A percentile compares a stretch with the other conserved stretches of the same genome.
Evolutionary conservation across 2,113 vertebrate genomes (phyloP).

Genomic region (Sclerurus mexicanus): DNA sequence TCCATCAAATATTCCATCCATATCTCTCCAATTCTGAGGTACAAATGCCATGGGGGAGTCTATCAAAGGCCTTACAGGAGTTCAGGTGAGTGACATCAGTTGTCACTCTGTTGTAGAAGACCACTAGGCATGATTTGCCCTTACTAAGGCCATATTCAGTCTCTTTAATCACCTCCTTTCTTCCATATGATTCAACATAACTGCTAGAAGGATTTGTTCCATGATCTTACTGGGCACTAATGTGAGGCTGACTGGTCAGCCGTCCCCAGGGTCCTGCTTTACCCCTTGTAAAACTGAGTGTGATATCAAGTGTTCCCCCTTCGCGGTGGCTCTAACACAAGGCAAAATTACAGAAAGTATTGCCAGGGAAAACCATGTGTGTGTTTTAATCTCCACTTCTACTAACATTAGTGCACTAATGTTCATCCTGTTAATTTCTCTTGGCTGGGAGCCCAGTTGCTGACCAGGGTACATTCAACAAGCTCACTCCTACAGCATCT

Average conservation of each 20-base stretch:
- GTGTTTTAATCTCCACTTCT: neutral
- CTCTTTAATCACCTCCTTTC: neutral
- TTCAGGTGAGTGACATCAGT: neutral
- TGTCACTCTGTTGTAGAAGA: neutral
- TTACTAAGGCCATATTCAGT: neutral
- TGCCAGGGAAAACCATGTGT: neutral
- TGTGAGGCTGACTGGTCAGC: neutral
- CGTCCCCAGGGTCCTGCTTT: neutral
- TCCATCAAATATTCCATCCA: neutral
- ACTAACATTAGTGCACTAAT: neutral
- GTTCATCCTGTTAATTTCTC: neutral
- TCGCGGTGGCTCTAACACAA: neutral
- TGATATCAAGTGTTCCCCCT: neutral
- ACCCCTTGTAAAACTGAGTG: neutral
- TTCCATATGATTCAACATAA: neutral
- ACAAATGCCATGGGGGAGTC: neutral
- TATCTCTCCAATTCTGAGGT: neutral
- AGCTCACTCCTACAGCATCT: neutral
- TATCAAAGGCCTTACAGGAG: neutral
- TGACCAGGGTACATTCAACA: neutral
- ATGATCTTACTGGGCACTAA: neutral
- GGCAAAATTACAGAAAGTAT: neutral
- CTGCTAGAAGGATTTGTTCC: neutral
- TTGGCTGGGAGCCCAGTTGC: neutral
- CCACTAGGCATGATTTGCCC: neutral